Conservation (phyloP, 2,797 vertebrate genomes). For the Etheostoma nigrum region DNA sequence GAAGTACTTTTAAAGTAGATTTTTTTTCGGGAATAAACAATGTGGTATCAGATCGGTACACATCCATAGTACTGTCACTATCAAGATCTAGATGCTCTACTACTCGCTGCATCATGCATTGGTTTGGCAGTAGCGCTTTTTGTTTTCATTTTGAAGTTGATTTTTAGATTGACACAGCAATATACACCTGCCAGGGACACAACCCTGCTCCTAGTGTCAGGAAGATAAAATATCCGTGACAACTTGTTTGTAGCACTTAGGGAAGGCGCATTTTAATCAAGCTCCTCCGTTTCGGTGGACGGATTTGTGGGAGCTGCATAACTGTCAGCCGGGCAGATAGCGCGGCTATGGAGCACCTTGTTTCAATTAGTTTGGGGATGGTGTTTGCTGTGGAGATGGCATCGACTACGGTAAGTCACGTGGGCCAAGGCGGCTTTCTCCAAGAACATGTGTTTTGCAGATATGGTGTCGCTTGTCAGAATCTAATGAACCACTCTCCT, state of each 20-base stretch:
- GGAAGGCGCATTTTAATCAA: slow-evolving; percentile 69
- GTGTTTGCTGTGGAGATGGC: slow-evolving; percentile 63
- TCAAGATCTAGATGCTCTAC: slow-evolving; percentile 21
- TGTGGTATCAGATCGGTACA: too few relatives aligned
- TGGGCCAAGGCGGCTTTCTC: slow-evolving; percentile 46
- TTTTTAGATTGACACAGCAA: slow-evolving; percentile 59
- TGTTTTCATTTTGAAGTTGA: slow-evolving; percentile 50
- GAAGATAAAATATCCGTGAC: slow-evolving; percentile 64
- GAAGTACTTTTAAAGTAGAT: too few relatives aligned
- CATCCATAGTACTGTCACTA: background rate
- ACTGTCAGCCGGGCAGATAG: slow-evolving; percentile 65
- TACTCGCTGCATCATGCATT: slow-evolving; percentile 43
- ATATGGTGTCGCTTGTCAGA: slow-evolving; percentile 73
- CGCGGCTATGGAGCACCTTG: slow-evolving; percentile 67
- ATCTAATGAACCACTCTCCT: slow-evolving; percentile 76
- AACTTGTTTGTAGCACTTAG: slow-evolving; percentile 71
- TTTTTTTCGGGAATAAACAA: too few relatives aligned
- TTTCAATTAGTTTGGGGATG: slow-evolving; percentile 77
- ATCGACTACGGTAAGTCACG: slow-evolving; percentile 48
- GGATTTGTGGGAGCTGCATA: slow-evolving; percentile 60
- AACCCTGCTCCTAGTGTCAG: slow-evolving; percentile 38
- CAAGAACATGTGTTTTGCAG: slow-evolving; percentile 71
- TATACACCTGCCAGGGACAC: slow-evolving; percentile 52
- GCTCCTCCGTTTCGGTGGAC: slow-evolving; percentile 52
- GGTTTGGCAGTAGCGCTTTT: slow-evolving; percentile 26